phyloP scores from a whole-genome alignment of 2,113 vertebrate genomes.

The Anser cygnoides region DNA sequence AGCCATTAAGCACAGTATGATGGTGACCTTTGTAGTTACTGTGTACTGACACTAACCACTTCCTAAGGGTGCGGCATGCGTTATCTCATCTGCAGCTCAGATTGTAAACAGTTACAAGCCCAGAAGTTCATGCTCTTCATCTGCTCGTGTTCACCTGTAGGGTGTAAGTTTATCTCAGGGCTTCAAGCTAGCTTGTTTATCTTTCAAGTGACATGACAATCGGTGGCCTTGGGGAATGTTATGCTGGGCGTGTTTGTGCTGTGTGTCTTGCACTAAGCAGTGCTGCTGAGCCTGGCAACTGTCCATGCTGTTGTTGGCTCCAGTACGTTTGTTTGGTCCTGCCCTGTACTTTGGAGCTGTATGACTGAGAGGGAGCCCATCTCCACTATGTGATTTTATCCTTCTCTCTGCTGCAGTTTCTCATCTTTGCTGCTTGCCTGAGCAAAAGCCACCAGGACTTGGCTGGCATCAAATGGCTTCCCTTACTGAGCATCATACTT shows the following conservation, averaged over 20 bases:
- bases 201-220: background rate
- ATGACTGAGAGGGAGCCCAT: background rate
- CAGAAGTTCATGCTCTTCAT: background rate
- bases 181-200: background rate
- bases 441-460: background rate
- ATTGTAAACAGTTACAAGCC: background rate
- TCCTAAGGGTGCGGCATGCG: background rate
- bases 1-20: background rate
- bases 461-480: background rate
- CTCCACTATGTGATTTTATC: background rate
- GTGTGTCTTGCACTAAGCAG: background rate
- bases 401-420: background rate
- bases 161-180: background rate
- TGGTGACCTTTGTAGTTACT: background rate
- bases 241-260: background rate
- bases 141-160: background rate
- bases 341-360: background rate
- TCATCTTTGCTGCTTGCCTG: background rate
- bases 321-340: fast-evolving
- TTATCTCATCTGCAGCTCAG: background rate
- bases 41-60: background rate
- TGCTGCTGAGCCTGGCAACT: background rate
- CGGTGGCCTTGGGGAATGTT: background rate
- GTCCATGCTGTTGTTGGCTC: background rate
- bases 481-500: background rate